phyloP scores from a whole-genome alignment of 2,797 vertebrate species.

The Dicrostonyx torquatus region DNA sequence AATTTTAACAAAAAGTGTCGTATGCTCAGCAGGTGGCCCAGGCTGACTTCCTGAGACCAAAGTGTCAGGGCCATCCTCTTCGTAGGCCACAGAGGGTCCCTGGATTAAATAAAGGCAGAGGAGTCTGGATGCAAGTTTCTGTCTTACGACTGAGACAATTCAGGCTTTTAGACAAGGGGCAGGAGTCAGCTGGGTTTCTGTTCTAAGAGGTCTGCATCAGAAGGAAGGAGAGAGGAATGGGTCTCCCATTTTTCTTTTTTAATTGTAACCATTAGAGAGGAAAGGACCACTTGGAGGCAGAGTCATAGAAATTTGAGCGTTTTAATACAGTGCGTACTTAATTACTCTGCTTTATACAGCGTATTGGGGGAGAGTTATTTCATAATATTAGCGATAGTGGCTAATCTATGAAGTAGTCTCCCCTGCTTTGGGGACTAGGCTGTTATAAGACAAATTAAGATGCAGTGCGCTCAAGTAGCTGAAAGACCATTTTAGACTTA shows the following conservation, averaged over 20 bases:
- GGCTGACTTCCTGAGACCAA: neutral
- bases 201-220: neutral
- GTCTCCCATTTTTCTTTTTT: neutral
- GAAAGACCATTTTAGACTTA: slow-evolving; percentile 84
- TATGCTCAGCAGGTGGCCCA: neutral
- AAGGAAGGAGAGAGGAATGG: slow-evolving; percentile 18
- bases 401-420: slow-evolving; percentile 72
- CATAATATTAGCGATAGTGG: slow-evolving; percentile 73
- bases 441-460: slow-evolving; percentile 82
- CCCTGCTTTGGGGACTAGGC: slow-evolving; percentile 77
- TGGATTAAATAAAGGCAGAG: neutral
- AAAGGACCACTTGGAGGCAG: slow-evolving; percentile 65
- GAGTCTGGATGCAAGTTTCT: neutral
- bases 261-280: slow-evolving; percentile 57
- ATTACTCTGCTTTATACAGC: slow-evolving; percentile 74
- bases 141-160: neutral
- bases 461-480: slow-evolving; percentile 79
- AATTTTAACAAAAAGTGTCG: neutral
- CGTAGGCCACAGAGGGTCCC: neutral
- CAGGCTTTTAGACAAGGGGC: neutral
- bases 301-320: slow-evolving; percentile 75
- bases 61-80: accelerated
- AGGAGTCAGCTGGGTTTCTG: neutral
- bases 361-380: slow-evolving; percentile 66
- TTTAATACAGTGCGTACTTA: slow-evolving; percentile 71